Percentiles rank a stretch among this genome's conserved stretches.
phyloP scores from a whole-genome alignment of 2,113 vertebrate species.

The Parotia lawesii region DNA sequence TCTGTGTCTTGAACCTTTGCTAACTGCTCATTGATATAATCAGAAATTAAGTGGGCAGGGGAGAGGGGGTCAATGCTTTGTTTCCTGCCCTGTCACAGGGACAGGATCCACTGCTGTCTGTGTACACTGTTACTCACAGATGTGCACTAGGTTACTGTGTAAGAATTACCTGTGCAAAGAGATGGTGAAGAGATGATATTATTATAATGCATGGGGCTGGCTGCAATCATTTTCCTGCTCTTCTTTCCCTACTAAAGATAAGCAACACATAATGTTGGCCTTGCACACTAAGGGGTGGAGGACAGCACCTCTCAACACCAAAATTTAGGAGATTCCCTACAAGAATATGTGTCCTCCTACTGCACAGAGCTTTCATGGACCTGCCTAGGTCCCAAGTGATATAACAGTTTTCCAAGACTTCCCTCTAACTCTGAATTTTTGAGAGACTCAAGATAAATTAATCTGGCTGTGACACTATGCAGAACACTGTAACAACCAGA shows the following conservation, averaged over 20 bases:
- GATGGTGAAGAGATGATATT: background rate
- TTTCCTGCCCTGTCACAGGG: background rate
- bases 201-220: background rate
- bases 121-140: too few relatives aligned
- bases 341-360: background rate
- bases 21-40: background rate
- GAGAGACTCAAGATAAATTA: background rate
- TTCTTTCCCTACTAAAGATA: background rate
- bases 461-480: background rate
- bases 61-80: background rate
- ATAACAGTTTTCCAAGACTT: background rate
- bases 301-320: background rate
- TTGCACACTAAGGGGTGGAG: background rate
- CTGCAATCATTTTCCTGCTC: background rate
- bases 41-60: background rate
- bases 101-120: background rate
- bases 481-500: constrained; percentile 53
- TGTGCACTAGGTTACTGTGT: background rate
- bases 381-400: background rate
- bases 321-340: background rate
- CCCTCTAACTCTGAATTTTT: background rate
- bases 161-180: background rate
- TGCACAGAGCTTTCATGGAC: background rate
- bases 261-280: background rate
- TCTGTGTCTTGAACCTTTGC: background rate